Evolutionary conservation across 2,113 vertebrate species (phyloP).

Genomic region (Lophotis ruficrista): DNA sequence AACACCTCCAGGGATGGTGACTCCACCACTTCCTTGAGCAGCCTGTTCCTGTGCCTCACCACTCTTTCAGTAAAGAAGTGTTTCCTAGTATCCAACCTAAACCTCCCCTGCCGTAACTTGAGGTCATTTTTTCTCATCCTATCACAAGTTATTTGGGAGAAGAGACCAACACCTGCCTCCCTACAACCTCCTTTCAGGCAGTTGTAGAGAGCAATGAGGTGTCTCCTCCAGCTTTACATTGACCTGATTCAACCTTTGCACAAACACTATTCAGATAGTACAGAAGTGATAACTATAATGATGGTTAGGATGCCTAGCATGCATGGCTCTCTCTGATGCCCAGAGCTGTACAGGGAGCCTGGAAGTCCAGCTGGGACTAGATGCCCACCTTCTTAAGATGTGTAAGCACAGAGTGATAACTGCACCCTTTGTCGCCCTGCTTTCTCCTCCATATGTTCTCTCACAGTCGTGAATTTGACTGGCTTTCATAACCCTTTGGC

Average conservation of each 20-base stretch:
- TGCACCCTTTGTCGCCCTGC: neutral
- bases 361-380: neutral
- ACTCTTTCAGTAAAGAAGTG: too few species aligned
- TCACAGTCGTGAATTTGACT: neutral
- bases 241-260: neutral
- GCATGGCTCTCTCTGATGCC: neutral
- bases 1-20: too few species aligned
- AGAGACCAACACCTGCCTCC: too few species aligned
- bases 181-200: too few species aligned
- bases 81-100: too few species aligned
- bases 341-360: neutral
- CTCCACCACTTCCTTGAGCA: too few species aligned
- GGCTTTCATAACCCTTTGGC: neutral
- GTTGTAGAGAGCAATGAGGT: too few species aligned
- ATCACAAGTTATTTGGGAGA: too few species aligned
- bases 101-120: too few species aligned
- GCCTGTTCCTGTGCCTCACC: too few species aligned
- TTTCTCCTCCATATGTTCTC: neutral
- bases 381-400: neutral
- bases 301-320: too few species aligned
- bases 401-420: neutral
- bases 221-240: neutral
- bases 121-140: too few species aligned
- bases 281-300: rapidly evolving
- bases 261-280: neutral